phyloP scores from a whole-genome alignment of 2,888 invertebrate genomes.

The Gari tellinella region DNA sequence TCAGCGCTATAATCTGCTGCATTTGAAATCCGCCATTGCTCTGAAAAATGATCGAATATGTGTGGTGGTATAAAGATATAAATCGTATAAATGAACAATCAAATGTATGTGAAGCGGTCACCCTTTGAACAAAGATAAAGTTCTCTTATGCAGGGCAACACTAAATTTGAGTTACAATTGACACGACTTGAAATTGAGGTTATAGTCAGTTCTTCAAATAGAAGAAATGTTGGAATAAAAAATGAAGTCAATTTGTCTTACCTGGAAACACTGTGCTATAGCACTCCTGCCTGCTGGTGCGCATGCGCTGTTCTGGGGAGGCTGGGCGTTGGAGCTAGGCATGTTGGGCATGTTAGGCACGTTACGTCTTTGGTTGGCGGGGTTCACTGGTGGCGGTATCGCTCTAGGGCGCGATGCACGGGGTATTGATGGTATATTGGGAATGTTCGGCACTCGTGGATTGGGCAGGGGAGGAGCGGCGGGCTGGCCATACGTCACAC shows the following conservation, averaged over 20 bases:
- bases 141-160: no score
- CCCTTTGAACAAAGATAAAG: no score
- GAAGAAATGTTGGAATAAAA: neutral
- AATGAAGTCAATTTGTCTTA: constrained; percentile 4
- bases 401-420: no score
- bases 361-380: neutral
- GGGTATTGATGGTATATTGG: no score
- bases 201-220: neutral
- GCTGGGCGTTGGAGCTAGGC: neutral
- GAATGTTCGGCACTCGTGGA: neutral
- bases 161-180: no score
- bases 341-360: neutral
- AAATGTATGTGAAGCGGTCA: no score
- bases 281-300: constrained; percentile 34
- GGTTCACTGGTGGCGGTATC: neutral
- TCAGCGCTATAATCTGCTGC: constrained; percentile 43
- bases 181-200: no score
- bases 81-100: no score
- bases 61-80: no score
- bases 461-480: neutral
- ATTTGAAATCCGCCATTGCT: constrained; percentile 50
- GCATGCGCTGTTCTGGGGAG: constrained; percentile 10
- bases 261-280: constrained; percentile 48
- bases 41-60: constrained; percentile 30
- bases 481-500: constrained; percentile 9